phyloP scores from a whole-genome alignment of 2,113 vertebrate species.

The Ophiodon elongatus region DNA sequence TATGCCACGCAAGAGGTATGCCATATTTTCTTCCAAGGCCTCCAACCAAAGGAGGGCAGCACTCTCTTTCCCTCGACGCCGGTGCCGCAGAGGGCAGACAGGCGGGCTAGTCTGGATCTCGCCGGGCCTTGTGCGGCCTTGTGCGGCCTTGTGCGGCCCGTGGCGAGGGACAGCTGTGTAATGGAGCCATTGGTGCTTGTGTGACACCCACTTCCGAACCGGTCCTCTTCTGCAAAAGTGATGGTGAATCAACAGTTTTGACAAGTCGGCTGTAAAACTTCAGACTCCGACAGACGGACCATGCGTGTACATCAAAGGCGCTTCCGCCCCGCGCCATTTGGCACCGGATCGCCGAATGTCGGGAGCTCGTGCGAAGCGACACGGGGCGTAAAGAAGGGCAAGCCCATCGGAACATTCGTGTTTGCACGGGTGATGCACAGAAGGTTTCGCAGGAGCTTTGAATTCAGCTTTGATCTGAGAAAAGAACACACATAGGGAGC shows the following conservation, averaged over 20 bases:
- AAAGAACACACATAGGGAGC: not conserved
- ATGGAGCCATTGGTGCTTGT: slow-evolving; percentile 79
- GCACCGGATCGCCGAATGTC: slow-evolving; percentile 78
- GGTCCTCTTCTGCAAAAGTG: slow-evolving; percentile 67
- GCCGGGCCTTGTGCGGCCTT: not conserved
- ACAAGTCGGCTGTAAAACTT: slow-evolving; percentile 77
- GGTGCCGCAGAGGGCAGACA: not conserved
- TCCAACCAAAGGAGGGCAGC: slow-evolving; percentile 39
- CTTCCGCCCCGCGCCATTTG: slow-evolving; percentile 80
- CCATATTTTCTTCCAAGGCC: not conserved
- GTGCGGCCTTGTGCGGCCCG: slow-evolving; percentile 21
- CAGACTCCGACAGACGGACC: slow-evolving; percentile 60
- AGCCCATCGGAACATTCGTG: slow-evolving; percentile 15
- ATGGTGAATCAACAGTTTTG: slow-evolving; percentile 80
- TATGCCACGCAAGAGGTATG: no score
- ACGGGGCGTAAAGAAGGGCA: slow-evolving; percentile 48
- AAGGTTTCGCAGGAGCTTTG: not conserved
- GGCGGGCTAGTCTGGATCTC: slow-evolving; percentile 21
- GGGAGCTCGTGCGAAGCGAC: slow-evolving; percentile 71
- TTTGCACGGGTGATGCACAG: slow-evolving; percentile 6
- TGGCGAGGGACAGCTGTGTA: slow-evolving; percentile 66
- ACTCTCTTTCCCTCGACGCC: not conserved
- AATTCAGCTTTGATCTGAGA: slow-evolving; percentile 20
- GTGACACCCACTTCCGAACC: slow-evolving; percentile 77
- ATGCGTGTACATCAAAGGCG: slow-evolving; percentile 76